phyloP scores from a whole-genome alignment of 2,113 vertebrate genomes.

The Channa argus region DNA sequence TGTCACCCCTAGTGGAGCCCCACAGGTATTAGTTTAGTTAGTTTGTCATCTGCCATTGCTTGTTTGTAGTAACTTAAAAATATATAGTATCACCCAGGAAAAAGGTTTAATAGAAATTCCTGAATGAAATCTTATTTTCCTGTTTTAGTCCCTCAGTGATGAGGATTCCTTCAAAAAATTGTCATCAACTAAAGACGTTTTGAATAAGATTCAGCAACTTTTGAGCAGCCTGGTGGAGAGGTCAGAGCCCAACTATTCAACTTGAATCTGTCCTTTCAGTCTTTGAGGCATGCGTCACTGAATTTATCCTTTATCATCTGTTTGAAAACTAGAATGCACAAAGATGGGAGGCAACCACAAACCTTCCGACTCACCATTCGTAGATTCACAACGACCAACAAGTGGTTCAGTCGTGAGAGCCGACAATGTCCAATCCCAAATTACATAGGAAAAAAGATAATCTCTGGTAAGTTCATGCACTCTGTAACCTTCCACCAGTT shows the following conservation, averaged over 20 bases:
- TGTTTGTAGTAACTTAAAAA: not conserved
- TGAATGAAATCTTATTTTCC: not conserved
- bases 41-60: not conserved
- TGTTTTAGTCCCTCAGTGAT: slow-evolving; percentile 90
- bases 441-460: slow-evolving; percentile 84
- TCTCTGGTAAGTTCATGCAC: slow-evolving; percentile 75
- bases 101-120: no score
- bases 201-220: slow-evolving; percentile 86
- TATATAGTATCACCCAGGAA: no score
- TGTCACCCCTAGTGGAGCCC: slow-evolving; percentile 86
- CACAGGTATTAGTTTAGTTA: slow-evolving; percentile 84
- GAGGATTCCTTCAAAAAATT: slow-evolving; percentile 94
- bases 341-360: slow-evolving; percentile 88
- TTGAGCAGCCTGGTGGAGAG: slow-evolving; percentile 86
- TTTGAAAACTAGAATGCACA: slow-evolving; percentile 81
- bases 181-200: slow-evolving; percentile 84
- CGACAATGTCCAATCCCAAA: slow-evolving; percentile 88
- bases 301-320: slow-evolving; percentile 5
- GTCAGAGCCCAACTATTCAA: slow-evolving; percentile 62
- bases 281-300: not conserved
- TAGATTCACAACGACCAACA: slow-evolving; percentile 75
- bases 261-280: no score
- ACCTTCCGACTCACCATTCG: slow-evolving; percentile 87
- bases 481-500: not conserved
- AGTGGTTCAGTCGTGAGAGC: slow-evolving; percentile 86